Evolutionary conservation across 2,113 vertebrate species (phyloP).

Genomic region (Dissostichus mawsoni): DNA sequence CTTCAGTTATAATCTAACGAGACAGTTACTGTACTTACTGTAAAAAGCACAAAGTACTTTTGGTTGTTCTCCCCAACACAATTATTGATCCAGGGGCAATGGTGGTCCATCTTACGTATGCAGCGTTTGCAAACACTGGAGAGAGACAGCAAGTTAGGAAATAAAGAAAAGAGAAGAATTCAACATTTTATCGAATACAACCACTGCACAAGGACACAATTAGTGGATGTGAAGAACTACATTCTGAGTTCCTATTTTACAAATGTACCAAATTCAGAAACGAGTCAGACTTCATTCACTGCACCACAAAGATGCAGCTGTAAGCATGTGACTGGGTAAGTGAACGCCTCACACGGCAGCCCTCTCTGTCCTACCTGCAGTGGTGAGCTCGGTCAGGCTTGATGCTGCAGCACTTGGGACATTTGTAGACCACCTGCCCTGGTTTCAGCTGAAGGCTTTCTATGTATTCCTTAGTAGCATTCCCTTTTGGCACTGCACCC

Average conservation of each 20-base stretch:
- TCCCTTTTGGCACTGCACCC: conserved; percentile 98
- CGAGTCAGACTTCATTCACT: not conserved
- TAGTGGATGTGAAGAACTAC: not conserved
- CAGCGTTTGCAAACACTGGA: conserved; percentile 97
- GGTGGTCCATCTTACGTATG: conserved; percentile 99
- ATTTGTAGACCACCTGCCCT: conserved; percentile 99
- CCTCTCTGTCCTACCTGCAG: conserved; percentile 89
- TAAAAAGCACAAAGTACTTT: conserved; percentile 99
- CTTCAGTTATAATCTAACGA: not conserved
- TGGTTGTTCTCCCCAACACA: conserved; percentile 99
- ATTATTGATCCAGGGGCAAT: conserved; percentile 99
- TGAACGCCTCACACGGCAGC: not conserved
- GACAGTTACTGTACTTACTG: conserved; percentile 86
- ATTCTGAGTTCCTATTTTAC: not conserved
- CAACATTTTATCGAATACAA: not conserved
- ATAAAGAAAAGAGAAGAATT: not conserved
- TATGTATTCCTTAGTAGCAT: conserved; percentile 98
- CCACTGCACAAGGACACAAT: not conserved
- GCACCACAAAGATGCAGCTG: conserved; percentile 1
- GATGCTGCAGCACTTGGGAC: conserved; percentile 99
- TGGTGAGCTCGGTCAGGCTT: conserved; percentile 98
- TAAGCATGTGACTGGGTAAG: not conserved
- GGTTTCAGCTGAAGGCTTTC: conserved; percentile 98
- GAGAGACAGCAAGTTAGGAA: not conserved
- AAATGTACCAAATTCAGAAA: not conserved